A percentile compares a stretch with the other conserved stretches of the same genome.
Evolutionary conservation across 2,797 vertebrate species (phyloP).

Genomic region (Valencia hispanica): DNA sequence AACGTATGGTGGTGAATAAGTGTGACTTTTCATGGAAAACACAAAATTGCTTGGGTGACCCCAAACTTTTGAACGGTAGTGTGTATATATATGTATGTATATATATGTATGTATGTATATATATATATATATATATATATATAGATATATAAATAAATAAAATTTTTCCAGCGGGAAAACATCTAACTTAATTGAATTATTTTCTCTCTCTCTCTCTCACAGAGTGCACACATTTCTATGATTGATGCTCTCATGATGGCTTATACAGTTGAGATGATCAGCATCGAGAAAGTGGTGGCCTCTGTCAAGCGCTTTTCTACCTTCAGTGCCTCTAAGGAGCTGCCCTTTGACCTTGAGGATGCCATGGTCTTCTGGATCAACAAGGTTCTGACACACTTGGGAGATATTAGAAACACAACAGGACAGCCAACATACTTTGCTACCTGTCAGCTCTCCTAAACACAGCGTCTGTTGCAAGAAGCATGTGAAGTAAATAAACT

Average conservation of each 20-base stretch:
- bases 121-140: too few relatives aligned
- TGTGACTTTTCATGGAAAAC: too few relatives aligned
- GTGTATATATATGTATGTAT: too few relatives aligned
- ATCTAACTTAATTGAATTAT: constrained; percentile 22
- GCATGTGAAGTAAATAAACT: too few relatives aligned
- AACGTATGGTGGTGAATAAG: too few relatives aligned
- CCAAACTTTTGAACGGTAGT: too few relatives aligned
- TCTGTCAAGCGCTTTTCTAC: constrained; percentile 97
- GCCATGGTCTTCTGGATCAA: constrained; percentile 99
- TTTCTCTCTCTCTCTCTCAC: constrained; percentile 30
- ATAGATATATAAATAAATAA: too few relatives aligned
- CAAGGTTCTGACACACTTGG: constrained; percentile 83
- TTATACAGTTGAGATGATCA: constrained; percentile 99
- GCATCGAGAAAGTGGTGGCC: constrained; percentile 97
- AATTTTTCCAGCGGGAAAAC: background rate
- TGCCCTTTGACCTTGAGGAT: constrained; percentile 97
- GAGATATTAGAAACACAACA: background rate
- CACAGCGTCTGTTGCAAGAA: background rate
- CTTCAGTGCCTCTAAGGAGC: constrained; percentile 96
- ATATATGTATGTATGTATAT: too few relatives aligned
- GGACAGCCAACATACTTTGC: background rate
- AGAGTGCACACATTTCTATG: constrained; percentile 98
- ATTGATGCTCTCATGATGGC: constrained; percentile 98
- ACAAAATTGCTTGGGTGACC: too few relatives aligned
- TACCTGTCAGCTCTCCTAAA: background rate